Percentiles rank a stretch among this genome's conserved stretches.
phyloP scores from a whole-genome alignment of 2,888 invertebrate species.

The Branchipolynoe longqiensis region DNA sequence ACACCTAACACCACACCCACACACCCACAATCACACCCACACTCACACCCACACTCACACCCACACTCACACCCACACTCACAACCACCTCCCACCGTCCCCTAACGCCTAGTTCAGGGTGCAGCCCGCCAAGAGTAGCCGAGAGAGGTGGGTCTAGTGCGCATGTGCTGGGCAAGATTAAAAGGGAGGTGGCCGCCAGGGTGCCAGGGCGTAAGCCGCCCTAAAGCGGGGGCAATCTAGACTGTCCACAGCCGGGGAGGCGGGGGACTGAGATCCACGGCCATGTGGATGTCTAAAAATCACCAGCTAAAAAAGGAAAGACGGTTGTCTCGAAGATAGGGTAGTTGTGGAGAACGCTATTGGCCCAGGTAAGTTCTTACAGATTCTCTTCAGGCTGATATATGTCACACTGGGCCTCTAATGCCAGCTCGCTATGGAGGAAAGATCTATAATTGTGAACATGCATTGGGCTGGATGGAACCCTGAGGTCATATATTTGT shows the following conservation, averaged over 20 bases:
- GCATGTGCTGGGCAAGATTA: constrained; percentile 28
- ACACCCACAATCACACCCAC: neutral
- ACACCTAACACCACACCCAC: no score
- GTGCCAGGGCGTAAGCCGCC: neutral
- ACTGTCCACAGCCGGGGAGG: constrained; percentile 17
- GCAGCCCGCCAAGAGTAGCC: neutral
- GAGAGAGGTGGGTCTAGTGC: neutral
- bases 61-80: neutral
- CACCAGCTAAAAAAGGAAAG: no score
- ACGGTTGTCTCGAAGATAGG: no score
- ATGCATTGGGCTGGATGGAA: no score
- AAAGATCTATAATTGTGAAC: no score
- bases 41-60: neutral
- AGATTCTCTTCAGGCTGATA: no score
- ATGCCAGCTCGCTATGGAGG: no score
- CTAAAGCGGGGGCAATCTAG: constrained; percentile 32
- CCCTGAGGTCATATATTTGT: no score
- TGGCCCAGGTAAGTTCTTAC: no score
- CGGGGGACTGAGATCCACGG: neutral
- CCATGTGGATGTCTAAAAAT: neutral
- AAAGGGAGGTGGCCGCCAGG: constrained; percentile 1
- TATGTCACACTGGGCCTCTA: no score
- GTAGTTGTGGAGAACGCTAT: no score
- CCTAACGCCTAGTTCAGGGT: neutral
- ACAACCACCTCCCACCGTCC: neutral